Evolutionary conservation across 2,113 vertebrate species (phyloP).

Genomic region (Myiozetetes cayanensis): DNA sequence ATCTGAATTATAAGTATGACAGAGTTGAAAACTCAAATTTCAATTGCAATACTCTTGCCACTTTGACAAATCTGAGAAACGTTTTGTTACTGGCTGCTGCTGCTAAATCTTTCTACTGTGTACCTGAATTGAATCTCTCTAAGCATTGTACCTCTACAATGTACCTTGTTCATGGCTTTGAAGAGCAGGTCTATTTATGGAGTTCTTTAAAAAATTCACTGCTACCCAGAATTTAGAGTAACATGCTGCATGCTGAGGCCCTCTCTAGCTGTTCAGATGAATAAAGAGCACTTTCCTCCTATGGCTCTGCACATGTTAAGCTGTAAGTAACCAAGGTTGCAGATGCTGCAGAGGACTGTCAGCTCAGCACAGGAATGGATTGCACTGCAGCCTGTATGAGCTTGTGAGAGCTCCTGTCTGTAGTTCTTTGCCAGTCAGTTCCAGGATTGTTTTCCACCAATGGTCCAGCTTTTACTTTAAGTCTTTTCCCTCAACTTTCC

Average conservation of each 20-base stretch:
- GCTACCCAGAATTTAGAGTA: neutral
- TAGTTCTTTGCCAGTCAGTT: neutral
- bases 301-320: neutral
- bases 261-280: neutral
- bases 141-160: neutral
- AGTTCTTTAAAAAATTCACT: neutral
- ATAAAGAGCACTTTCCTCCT: neutral
- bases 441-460: neutral
- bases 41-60: neutral
- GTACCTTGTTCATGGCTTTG: neutral
- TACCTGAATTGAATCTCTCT: neutral
- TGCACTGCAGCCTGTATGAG: neutral
- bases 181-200: neutral
- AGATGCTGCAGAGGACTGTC: neutral
- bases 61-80: neutral
- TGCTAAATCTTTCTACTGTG: neutral
- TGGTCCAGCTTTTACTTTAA: neutral
- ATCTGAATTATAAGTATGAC: neutral
- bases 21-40: neutral
- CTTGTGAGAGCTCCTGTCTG: neutral
- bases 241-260: neutral
- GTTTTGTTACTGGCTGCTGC: neutral
- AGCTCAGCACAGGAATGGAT: neutral
- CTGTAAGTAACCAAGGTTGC: rapidly evolving
- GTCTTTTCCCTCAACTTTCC: neutral